Evolutionary conservation across 1,140 invertebrate genomes (phyloP), one percentile per base, ranked within the genome.

Genomic region (Cryptotermes secundus): DNA sequence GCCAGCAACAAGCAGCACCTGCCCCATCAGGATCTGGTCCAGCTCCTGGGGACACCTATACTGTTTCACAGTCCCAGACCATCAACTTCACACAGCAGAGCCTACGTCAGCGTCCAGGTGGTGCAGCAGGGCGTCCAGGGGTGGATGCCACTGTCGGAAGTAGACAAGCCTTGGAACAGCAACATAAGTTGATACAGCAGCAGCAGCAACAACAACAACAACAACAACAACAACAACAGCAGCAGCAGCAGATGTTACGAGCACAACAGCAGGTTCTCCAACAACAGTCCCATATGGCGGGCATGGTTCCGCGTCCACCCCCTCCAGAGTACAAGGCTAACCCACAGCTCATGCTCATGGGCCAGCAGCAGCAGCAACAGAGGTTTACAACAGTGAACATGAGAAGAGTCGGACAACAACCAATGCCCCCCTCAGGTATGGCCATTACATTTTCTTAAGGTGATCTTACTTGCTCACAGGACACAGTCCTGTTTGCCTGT

Each of bases 61-160:
- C 94, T 31, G 93, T 96, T 85, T 94, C 94, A 9, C 95, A 96
- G 89, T 94, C 94, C 80, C 95, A 96, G 89, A 95, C 94, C 83
- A 95, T 97, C 87, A 96, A 96, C 88, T 95, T 97, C 87, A 94
- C 94, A 12, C 95, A 96, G 88, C 95, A 35, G 34, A 34, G 35
- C 10, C 38, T 35, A 24, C 79, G 35, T 65, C 79, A 80, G 65
- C 72, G 35, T 26, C 35, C 53, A 16, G 42, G 34, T 12, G 16
- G 34, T 34, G 42, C 59, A 34, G 59, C 14, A 83, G 83, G 35
- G 36, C 59, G 34, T 10, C 34, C 36, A 3, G 24, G 6, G 34
- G 36, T 38, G 31, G 31, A 36, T 16, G 19, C 79, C 36, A 34
- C 34, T 2, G 31, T 34, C 36, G 7, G 34, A 3, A 38, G 34